Conservation (phyloP, 1,140 invertebrate genomes). For the roundworm (Caenorhabditis elegans) region DNA sequence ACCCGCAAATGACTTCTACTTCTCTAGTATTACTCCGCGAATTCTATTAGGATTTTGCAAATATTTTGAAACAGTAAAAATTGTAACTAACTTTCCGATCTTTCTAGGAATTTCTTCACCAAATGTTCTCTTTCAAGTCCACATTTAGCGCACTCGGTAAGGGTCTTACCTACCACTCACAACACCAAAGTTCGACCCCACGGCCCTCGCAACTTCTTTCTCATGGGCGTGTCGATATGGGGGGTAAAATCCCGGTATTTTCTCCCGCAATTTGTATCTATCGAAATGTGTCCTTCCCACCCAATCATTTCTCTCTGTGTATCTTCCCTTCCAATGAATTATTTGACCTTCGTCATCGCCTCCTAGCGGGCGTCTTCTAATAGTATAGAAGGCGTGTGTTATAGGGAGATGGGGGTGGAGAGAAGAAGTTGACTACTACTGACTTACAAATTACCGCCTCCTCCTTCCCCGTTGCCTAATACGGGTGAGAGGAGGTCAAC, state of each 20-base stretch:
- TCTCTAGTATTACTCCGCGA: too few species aligned
- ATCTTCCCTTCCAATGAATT: not conserved
- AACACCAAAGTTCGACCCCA: too few species aligned
- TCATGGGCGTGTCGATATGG: not conserved
- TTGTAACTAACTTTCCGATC: too few species aligned
- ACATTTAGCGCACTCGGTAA: too few species aligned
- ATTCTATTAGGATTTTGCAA: too few species aligned
- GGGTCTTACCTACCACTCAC: too few species aligned
- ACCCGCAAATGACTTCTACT: too few species aligned
- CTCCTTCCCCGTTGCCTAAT: not conserved
- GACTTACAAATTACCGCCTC: slow-evolving; percentile 8
- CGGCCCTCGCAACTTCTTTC: too few species aligned
- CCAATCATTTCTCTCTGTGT: not conserved
- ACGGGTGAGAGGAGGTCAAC: not conserved
- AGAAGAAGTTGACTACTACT: not conserved
- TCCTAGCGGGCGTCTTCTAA: not conserved
- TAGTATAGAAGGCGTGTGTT: slow-evolving; percentile 2
- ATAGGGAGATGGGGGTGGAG: not conserved
- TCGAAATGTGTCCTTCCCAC: not conserved
- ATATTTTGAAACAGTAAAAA: too few species aligned
- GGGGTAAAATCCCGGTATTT: too few species aligned
- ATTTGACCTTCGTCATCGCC: not conserved
- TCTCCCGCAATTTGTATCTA: not conserved
- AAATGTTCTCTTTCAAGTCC: too few species aligned
- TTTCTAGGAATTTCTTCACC: too few species aligned